Percentiles rank a stretch among this genome's conserved stretches.
phyloP scores from a whole-genome alignment of 2,888 invertebrate species.

The Drosophila mercatorum region DNA sequence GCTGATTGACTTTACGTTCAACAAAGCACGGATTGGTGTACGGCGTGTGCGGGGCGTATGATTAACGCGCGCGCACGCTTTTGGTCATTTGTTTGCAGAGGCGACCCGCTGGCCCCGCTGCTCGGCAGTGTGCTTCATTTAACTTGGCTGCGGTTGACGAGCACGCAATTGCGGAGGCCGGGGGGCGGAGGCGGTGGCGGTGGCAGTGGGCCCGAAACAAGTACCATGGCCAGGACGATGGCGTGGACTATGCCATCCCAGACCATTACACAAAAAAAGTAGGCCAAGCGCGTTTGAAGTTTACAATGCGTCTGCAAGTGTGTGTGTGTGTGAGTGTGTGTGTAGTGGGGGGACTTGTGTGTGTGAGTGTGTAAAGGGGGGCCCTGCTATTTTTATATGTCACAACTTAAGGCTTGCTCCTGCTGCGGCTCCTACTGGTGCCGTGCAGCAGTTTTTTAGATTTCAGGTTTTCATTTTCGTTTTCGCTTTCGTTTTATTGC shows the following conservation, averaged over 20 bases:
- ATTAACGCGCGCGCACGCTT: conserved; percentile 58
- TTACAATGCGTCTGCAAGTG: conserved; percentile 52
- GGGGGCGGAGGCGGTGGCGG: neutral
- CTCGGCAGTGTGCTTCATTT: conserved; percentile 66
- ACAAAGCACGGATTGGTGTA: conserved; percentile 35
- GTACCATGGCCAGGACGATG: conserved; percentile 14
- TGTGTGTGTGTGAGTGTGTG: conserved; percentile 9
- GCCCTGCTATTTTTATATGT: conserved; percentile 65
- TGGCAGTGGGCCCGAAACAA: neutral
- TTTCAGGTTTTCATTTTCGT: conserved; percentile 25
- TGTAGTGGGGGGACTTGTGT: neutral
- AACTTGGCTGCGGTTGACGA: conserved; percentile 71
- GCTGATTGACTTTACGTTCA: conserved; percentile 74
- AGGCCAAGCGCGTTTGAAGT: conserved; percentile 81
- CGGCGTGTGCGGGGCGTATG: conserved; percentile 66
- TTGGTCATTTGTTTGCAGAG: conserved; percentile 57
- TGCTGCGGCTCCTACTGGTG: conserved; percentile 32
- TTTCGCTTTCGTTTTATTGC: conserved; percentile 51
- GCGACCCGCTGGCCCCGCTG: neutral
- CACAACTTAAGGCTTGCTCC: conserved; percentile 60
- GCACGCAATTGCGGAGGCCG: conserved; percentile 9
- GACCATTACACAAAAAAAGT: conserved; percentile 71
- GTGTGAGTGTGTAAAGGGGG: neutral
- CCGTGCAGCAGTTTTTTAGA: conserved; percentile 61
- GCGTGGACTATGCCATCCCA: conserved; percentile 62